Conservation (phyloP, 2,113 vertebrate genomes). For the Laticauda laticaudata region DNA sequence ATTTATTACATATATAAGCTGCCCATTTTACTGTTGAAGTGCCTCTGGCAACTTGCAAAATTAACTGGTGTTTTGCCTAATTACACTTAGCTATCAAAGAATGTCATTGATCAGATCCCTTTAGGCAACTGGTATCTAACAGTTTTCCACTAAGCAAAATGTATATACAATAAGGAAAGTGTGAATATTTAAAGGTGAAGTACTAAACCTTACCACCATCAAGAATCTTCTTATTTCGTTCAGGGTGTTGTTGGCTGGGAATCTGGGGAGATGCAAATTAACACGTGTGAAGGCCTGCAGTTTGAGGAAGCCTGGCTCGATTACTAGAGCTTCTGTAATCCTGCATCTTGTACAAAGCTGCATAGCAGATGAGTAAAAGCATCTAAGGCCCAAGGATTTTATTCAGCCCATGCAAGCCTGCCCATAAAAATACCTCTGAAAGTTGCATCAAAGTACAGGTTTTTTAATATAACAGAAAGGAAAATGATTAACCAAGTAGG, state of each 20-base stretch:
- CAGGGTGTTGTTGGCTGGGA: not conserved
- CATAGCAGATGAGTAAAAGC: not conserved
- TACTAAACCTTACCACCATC: not conserved
- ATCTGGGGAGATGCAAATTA: not conserved
- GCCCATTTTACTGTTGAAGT: not conserved
- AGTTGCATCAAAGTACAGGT: not conserved
- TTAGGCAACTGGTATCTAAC: too few relatives aligned
- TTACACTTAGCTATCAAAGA: not conserved
- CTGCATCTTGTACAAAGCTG: not conserved
- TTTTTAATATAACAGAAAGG: not conserved
- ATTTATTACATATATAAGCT: not conserved
- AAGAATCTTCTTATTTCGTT: not conserved
- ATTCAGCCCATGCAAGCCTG: not conserved
- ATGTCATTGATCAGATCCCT: not conserved
- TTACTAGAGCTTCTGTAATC: not conserved
- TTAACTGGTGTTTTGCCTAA: not conserved
- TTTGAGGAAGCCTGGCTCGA: not conserved
- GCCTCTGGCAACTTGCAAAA: not conserved
- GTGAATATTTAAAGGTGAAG: not conserved
- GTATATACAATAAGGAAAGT: not conserved
- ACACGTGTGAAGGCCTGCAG: not conserved
- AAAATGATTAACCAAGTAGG: not conserved
- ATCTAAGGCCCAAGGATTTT: not conserved
- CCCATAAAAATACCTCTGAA: not conserved
- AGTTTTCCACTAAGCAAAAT: not conserved